Conservation (phyloP, 37 sponge, comb jelly and placozoan genomes). For the Haliclona indistincta region DNA sequence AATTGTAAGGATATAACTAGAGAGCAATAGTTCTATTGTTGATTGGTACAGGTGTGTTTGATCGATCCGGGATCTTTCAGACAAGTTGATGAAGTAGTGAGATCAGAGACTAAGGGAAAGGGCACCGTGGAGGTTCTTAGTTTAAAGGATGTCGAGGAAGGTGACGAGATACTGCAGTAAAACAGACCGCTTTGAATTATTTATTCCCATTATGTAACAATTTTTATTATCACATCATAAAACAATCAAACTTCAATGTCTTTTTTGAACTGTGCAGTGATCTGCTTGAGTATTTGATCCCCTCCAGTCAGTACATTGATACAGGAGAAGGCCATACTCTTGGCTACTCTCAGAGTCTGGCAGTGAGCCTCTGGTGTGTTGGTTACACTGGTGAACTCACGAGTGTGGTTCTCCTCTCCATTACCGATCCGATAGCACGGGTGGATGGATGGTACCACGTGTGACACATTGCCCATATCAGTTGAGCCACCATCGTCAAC, state of each 20-base stretch:
- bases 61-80: conserved; percentile 85
- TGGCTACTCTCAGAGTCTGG: conserved; percentile 55
- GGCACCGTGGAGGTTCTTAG: conserved; percentile 87
- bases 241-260: neutral
- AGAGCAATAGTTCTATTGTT: conserved; percentile 16
- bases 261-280: neutral
- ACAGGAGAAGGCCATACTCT: conserved; percentile 73
- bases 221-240: neutral
- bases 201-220: neutral
- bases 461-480: conserved; percentile 86
- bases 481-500: conserved; percentile 38
- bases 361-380: conserved; percentile 62
- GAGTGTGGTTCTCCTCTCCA: conserved; percentile 66
- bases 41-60: conserved; percentile 66
- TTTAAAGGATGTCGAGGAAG: conserved; percentile 89
- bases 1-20: conserved; percentile 50
- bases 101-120: conserved; percentile 73
- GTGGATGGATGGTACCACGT: conserved; percentile 84
- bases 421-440: conserved; percentile 66
- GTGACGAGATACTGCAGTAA: conserved; percentile 64
- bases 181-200: neutral
- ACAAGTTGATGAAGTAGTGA: conserved; percentile 76
- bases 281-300: neutral
- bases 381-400: conserved; percentile 62
- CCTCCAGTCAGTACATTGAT: conserved; percentile 49